These are phyloP conservation scores for Chloromyia formosa DNA, from an alignment of 2,888 invertebrate species.

Conservation along the genomic window DNA sequence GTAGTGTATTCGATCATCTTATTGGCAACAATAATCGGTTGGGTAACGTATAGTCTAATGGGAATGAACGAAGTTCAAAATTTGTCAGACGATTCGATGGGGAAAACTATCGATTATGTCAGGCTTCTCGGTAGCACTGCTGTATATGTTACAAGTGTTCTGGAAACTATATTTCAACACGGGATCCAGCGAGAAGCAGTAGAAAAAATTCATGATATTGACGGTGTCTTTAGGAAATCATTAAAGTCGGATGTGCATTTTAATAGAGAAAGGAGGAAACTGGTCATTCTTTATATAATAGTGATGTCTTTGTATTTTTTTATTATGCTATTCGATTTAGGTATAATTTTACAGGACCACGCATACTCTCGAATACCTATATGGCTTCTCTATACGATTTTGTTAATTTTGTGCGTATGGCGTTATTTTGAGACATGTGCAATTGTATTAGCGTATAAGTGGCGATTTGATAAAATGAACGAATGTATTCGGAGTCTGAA, in stretches of 20 bases:
- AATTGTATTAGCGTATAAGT: slow-evolving; percentile 54
- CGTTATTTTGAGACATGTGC: slow-evolving; percentile 60
- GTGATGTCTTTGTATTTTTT: slow-evolving; percentile 43
- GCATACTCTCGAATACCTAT: slow-evolving; percentile 47
- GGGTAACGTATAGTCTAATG: neutral
- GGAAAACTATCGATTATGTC: slow-evolving; percentile 57
- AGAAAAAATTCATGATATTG: slow-evolving; percentile 56
- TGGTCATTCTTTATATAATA: neutral
- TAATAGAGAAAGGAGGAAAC: slow-evolving; percentile 2
- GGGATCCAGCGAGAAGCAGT: slow-evolving; percentile 52
- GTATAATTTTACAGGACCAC: neutral
- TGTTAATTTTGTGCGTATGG: slow-evolving; percentile 56
- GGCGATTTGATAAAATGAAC: slow-evolving; percentile 56
- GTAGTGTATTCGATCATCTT: slow-evolving; percentile 15
- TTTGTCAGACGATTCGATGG: slow-evolving; percentile 8
- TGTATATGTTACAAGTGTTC: slow-evolving; percentile 55
- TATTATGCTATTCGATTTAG: slow-evolving; percentile 27
- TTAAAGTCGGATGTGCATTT: slow-evolving; percentile 56
- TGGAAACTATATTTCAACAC: slow-evolving; percentile 56
- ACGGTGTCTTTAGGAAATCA: slow-evolving; percentile 55
- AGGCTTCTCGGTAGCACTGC: slow-evolving; percentile 59
- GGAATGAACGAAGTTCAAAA: neutral
- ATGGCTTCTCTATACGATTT: slow-evolving; percentile 57
- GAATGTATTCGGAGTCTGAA: slow-evolving; percentile 53
- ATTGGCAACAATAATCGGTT: neutral